Evolutionary conservation across 2,113 vertebrate species (phyloP).

Genomic region (Phoenicopterus ruber): DNA sequence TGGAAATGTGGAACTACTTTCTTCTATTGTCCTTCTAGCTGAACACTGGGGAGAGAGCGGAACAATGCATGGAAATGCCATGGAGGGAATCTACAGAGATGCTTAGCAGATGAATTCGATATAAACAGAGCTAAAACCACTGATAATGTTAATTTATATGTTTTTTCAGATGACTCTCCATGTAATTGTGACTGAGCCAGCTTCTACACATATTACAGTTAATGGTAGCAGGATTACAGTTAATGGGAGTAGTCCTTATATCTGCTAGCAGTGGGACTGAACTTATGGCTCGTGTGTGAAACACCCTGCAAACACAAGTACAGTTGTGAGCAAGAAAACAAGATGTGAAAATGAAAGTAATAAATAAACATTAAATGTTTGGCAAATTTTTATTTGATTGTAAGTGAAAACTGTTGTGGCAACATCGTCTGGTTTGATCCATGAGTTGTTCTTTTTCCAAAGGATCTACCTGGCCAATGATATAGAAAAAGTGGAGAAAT

Average conservation of each 20-base stretch:
- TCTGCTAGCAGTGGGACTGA: not conserved
- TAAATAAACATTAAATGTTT: not conserved
- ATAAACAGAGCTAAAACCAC: not conserved
- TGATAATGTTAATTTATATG: not conserved
- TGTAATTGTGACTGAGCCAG: not conserved
- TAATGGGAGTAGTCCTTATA: not conserved
- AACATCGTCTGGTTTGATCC: not conserved
- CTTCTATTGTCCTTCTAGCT: constrained; percentile 27
- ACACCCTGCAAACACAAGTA: not conserved
- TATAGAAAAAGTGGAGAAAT: not conserved
- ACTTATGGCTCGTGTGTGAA: not conserved
- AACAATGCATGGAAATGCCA: constrained; percentile 35
- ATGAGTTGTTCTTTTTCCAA: not conserved
- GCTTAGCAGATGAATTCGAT: not conserved
- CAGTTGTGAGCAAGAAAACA: not conserved
- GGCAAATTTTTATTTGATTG: not conserved
- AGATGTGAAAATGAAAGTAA: not conserved
- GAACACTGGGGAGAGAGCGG: constrained; percentile 5
- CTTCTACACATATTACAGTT: not conserved
- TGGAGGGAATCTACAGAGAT: not conserved
- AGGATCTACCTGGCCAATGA: not conserved
- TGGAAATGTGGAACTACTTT: constrained; percentile 54
- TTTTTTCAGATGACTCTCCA: not conserved
- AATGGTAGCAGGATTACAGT: not conserved
- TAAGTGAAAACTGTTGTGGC: not conserved